phyloP scores from a whole-genome alignment of 1,140 invertebrate genomes.

The Plutomurus gul region DNA sequence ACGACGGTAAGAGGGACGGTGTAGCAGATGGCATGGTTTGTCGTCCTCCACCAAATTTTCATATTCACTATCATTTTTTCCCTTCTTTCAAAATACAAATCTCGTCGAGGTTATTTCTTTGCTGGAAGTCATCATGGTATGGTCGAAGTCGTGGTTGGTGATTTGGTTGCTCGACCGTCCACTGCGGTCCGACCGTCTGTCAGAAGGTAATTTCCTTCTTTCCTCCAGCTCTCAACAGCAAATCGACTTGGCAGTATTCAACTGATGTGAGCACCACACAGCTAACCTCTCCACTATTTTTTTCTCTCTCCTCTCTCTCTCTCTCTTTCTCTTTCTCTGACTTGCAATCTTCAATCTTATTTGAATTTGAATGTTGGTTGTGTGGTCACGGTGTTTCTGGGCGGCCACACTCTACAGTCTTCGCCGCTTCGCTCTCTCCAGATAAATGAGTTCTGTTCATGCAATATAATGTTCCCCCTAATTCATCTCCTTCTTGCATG shows the following conservation, averaged over 20 bases:
- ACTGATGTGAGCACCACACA: not conserved
- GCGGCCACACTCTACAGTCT: too few relatives aligned
- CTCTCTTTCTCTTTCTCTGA: not conserved
- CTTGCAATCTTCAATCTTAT: conserved; percentile 38
- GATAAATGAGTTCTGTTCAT: conserved; percentile 46
- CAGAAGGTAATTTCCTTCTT: conserved; percentile 51
- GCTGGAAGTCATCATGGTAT: conserved; percentile 36
- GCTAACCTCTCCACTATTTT: conserved; percentile 11
- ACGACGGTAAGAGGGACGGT: conserved; percentile 37
- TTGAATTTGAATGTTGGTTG: conserved; percentile 43
- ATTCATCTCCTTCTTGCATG: conserved; percentile 36
- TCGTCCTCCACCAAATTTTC: conserved; percentile 45
- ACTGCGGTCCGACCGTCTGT: conserved; percentile 38
- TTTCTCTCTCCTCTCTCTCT: conserved; percentile 6
- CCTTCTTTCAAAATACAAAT: conserved; percentile 47
- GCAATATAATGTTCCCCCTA: conserved; percentile 36
- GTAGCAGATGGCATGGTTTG: conserved; percentile 43
- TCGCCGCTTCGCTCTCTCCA: not conserved
- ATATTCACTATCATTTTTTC: conserved; percentile 51
- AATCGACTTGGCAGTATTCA: conserved; percentile 42
- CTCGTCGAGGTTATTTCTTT: conserved; percentile 42
- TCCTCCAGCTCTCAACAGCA: conserved; percentile 3
- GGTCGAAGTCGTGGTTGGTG: conserved; percentile 20
- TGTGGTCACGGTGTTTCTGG: conserved; percentile 30
- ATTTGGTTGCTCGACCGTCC: conserved; percentile 27